phyloP scores from a whole-genome alignment of 2,113 vertebrate species.

The Sander vitreus region DNA sequence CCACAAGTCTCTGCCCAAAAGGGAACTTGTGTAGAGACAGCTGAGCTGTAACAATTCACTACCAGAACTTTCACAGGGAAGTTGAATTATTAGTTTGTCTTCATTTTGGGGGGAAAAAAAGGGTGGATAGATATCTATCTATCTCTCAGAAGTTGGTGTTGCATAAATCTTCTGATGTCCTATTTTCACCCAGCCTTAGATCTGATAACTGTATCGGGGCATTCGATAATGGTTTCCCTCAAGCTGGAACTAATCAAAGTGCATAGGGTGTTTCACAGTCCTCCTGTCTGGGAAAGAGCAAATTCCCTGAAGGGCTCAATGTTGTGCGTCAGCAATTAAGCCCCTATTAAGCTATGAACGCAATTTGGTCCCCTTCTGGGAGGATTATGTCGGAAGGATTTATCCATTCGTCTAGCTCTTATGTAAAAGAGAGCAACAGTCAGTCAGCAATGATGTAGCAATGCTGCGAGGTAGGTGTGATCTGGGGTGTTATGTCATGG shows the following conservation, averaged over 20 bases:
- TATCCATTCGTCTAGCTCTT: constrained; percentile 17
- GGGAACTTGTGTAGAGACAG: neutral
- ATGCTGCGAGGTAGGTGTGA: neutral
- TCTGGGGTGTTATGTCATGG: constrained; percentile 11
- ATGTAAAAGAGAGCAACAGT: constrained; percentile 50
- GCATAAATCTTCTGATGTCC: neutral
- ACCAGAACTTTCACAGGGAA: neutral
- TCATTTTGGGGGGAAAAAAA: neutral
- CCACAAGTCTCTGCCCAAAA: neutral
- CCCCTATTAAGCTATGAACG: constrained; percentile 23
- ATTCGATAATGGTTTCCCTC: neutral
- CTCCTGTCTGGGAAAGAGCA: neutral
- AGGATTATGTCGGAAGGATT: constrained; percentile 58
- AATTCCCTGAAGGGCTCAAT: neutral
- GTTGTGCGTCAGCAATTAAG: constrained; percentile 63
- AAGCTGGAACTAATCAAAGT: neutral
- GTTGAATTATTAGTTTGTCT: neutral
- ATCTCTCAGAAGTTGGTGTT: too few relatives aligned
- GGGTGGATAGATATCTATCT: too few relatives aligned
- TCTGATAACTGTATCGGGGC: neutral
- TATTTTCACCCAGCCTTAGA: neutral
- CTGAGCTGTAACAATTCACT: neutral
- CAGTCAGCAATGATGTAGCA: neutral
- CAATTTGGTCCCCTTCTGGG: constrained; percentile 11
- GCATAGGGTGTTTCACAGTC: neutral